Evolutionary conservation across 1,140 invertebrate species (phyloP), one percentile per base, ranked within the genome.

Genomic region (Caerostris extrusa): DNA sequence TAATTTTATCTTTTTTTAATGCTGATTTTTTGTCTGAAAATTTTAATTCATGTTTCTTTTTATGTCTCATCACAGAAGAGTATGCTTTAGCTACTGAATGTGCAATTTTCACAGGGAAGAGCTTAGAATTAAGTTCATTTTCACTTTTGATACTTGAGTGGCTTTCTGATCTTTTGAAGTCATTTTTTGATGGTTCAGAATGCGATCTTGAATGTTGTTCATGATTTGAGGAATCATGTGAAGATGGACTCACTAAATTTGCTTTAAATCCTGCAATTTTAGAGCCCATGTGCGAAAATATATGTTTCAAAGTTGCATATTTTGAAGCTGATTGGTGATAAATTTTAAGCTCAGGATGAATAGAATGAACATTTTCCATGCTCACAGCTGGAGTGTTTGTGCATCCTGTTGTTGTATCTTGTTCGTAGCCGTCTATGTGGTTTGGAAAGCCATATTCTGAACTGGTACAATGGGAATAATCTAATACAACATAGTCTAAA

Each of bases 271-370:
- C 83, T 67, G 95, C 94, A 67, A 95, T 87, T 69, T 95, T 95
- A 1, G 95, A 94, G 57, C 96, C 95, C 53, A 96, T 96, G 89
- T 95, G 96, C 3, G 95, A 95, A 64, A 97, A 95, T 17, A 96
- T 95, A 81, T 96, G 95, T 94, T 95, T 96, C 12, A 97, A 95
- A 3, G 96, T 95, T 60, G 96, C 60, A 67, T 95, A 95, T 95
- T 95, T 96, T 56, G 96, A 96, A 5, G 96, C 94, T 67, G 95
- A 97, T 1, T 97, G 96, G 94, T 97, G 97, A 95, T 98, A 98
- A 94, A 98, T 98, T 96, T 97, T 98, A 95, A 98, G 97, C 95
- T 98, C 97, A 0, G 97, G 97, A 95, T 98, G 97, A 91, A 97
- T 96, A 95, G 97, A 97, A 77, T 96, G 91, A 87, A 96, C 96